Evolutionary conservation across 2,113 vertebrate genomes (phyloP), one percentile per base, ranked within the genome.

Genomic region (Albula glossodonta): DNA sequence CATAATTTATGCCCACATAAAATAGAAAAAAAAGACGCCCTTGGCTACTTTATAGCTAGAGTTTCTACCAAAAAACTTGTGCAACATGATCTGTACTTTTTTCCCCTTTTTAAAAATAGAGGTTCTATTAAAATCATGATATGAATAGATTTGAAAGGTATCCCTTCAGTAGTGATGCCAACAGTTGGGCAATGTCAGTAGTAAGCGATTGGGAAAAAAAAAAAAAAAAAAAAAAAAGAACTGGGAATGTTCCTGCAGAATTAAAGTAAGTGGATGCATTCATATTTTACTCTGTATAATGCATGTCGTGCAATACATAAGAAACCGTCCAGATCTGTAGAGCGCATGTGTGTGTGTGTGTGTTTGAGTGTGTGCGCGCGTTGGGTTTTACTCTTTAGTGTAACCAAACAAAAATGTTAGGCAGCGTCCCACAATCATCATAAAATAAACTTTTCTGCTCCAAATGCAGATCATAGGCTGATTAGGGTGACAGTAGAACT

Each of bases 341-440:
- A 11, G 50, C 22, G 50, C 31, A 1, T 1, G 31, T 41, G 31
- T 1, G 31, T 41, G 31, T 41, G 31, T 41, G 31, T 41, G 31
- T 41, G 31, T 41, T 41, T 41, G 31, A 41, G 31, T 41, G 31
- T 41, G 31, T 41, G 31, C 0, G 31, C 51, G 48, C 25, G 63
- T 56, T 78, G 51, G 51, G 8, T 77, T 74, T 17, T 19, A 49
- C 31, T 50, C 52, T 56, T 51, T 48, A 41, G 51, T 52, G 22
- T 51, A 84, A 84, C 25, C 25, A 84, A 84, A 78, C 22, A 53
- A 25, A 84, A 78, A 84, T 56, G 70, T 78, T 49, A 52, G 60
- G 83, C 48, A 51, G 22, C 70, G 83, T 52, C 66, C 13, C 10
- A 51, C 49, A 77, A 51, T 51, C 60, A 60, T 51, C 11, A 10